A percentile compares a stretch with the other conserved stretches of the same genome.
These are phyloP conservation scores for Nomada lathburiana DNA, from an alignment of 2,888 invertebrate genomes.

Conservation along the genomic window DNA sequence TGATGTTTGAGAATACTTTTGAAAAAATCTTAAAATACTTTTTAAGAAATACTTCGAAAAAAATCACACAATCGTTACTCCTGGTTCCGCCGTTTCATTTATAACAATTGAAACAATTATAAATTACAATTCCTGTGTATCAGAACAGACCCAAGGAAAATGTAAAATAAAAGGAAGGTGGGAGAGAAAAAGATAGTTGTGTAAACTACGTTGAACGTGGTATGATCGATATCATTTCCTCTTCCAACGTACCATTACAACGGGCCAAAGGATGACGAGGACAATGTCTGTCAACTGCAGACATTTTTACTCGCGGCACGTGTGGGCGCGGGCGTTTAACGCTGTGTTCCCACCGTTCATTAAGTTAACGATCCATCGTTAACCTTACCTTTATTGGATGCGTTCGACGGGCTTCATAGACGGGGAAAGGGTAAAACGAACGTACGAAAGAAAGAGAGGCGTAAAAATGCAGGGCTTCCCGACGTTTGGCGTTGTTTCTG, in stretches of 20 bases:
- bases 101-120: too few species aligned
- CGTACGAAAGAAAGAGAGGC: not conserved
- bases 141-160: too few species aligned
- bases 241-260: slow-evolving; percentile 62
- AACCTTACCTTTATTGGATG: slow-evolving; percentile 81
- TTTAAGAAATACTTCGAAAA: too few species aligned
- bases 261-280: slow-evolving; percentile 37
- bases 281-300: slow-evolving; percentile 65
- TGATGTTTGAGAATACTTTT: too few species aligned
- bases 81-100: too few species aligned
- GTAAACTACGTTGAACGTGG: not conserved
- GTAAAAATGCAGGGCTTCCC: slow-evolving; percentile 33
- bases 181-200: too few species aligned
- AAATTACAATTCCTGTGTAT: too few species aligned
- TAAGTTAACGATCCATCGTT: slow-evolving; percentile 81
- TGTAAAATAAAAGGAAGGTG: too few species aligned
- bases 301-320: slow-evolving; percentile 65
- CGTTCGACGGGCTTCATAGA: slow-evolving; percentile 71
- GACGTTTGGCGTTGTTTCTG: slow-evolving; percentile 45
- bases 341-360: slow-evolving; percentile 79
- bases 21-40: too few species aligned
- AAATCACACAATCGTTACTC: too few species aligned
- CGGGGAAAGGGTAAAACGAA: slow-evolving; percentile 30
- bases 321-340: slow-evolving; percentile 70
- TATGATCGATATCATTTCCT: slow-evolving; percentile 52